A percentile compares a stretch with the other conserved stretches of the same genome.
phyloP scores from a whole-genome alignment of 2,113 vertebrate species.

The Dunckerocampus dactyliophorus region DNA sequence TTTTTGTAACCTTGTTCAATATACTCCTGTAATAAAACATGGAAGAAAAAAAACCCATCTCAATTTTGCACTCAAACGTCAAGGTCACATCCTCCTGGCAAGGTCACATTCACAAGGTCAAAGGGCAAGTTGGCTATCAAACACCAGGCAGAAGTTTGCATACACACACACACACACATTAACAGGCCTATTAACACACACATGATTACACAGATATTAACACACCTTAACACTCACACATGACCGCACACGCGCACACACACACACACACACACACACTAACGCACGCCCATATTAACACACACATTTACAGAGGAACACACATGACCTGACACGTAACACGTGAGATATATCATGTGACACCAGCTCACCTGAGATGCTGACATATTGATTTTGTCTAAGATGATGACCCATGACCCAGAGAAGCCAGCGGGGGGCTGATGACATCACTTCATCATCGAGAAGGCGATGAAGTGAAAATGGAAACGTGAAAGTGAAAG shows the following conservation, averaged over 20 bases:
- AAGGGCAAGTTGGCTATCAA: neutral
- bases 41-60: conserved; percentile 57
- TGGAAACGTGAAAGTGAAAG: no score
- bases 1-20: conserved; percentile 78
- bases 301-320: no score
- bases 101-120: neutral
- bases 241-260: neutral
- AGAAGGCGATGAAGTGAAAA: no score
- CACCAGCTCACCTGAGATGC: neutral
- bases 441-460: no score
- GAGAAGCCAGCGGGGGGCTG: no score
- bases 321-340: neutral
- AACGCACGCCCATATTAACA: neutral
- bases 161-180: neutral
- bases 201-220: neutral
- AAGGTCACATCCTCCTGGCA: no score
- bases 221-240: neutral
- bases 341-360: neutral
- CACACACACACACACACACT: neutral
- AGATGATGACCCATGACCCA: no score
- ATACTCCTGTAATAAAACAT: conserved; percentile 83
- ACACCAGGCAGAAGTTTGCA: neutral
- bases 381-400: neutral
- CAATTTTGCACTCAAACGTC: no score
- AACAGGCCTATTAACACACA: no score